A percentile compares a stretch with the other conserved stretches of the same genome.
phyloP scores from a whole-genome alignment of 2,888 invertebrate genomes.

The Hypomecis atomaria region DNA sequence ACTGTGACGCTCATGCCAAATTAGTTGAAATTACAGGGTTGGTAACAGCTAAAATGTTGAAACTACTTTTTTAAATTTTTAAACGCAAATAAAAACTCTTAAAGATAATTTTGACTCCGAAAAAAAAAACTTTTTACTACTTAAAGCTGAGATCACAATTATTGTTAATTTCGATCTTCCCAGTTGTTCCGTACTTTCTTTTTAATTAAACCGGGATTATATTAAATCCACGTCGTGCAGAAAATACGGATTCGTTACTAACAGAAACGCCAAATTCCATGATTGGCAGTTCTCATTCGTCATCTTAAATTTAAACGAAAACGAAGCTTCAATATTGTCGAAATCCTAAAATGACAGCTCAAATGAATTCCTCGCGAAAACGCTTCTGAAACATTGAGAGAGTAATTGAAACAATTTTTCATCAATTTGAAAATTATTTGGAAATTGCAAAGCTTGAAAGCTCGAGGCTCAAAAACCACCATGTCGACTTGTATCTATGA shows the following conservation, averaged over 20 bases:
- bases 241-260: conserved; percentile 31
- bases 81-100: too few species aligned
- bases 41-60: too few species aligned
- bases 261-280: conserved; percentile 46
- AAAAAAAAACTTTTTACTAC: background rate
- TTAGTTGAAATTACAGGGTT: too few species aligned
- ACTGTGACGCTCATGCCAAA: too few species aligned
- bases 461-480: conserved; percentile 26
- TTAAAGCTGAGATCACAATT: too few species aligned
- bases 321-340: conserved; percentile 56
- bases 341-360: conserved; percentile 50
- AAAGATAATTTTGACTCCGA: too few species aligned
- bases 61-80: too few species aligned
- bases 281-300: conserved; percentile 66
- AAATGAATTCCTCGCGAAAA: conserved; percentile 41
- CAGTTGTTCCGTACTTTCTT: background rate
- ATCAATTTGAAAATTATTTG: conserved; percentile 43
- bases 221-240: background rate
- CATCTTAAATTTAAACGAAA: conserved; percentile 65
- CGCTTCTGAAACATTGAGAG: conserved; percentile 38
- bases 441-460: conserved; percentile 43
- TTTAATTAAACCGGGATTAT: background rate
- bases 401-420: conserved; percentile 42
- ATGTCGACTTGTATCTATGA: background rate
- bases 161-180: background rate